These are phyloP conservation scores for Tetranychus piercei DNA, from an alignment of 2,888 invertebrate species.

Conservation along the genomic window DNA sequence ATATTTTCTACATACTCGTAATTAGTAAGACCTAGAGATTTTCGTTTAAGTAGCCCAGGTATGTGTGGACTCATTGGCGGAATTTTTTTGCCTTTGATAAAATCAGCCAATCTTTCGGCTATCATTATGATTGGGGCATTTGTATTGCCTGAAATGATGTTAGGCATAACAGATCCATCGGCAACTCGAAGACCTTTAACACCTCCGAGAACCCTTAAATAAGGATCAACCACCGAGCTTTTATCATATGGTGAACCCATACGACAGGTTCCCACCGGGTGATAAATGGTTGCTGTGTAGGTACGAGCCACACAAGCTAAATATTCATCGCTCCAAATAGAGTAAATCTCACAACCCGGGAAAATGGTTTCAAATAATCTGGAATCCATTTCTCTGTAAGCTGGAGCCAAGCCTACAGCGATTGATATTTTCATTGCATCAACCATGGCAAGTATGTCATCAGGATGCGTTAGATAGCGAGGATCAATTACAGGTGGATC, in stretches of 20 bases:
- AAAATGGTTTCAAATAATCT: constrained; percentile 53
- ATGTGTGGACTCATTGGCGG: constrained; percentile 3
- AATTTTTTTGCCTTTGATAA: constrained; percentile 4
- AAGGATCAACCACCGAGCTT: constrained; percentile 27
- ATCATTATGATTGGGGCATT: constrained; percentile 84
- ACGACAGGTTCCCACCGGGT: constrained; percentile 28
- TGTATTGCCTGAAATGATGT: constrained; percentile 67
- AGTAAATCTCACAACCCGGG: constrained; percentile 49
- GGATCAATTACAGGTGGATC: constrained; percentile 74
- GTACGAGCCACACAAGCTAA: constrained; percentile 28
- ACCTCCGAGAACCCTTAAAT: constrained; percentile 35
- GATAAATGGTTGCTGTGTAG: constrained; percentile 28
- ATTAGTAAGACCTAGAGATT: neutral
- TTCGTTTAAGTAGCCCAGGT: neutral
- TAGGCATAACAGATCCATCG: constrained; percentile 73
- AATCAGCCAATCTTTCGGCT: constrained; percentile 47
- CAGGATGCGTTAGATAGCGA: constrained; percentile 67
- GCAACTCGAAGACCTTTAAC: constrained; percentile 59
- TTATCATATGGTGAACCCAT: constrained; percentile 27
- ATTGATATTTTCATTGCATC: constrained; percentile 52
- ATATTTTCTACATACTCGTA: constrained; percentile 10
- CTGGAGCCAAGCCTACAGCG: constrained; percentile 53
- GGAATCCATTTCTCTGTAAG: constrained; percentile 61
- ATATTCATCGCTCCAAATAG: constrained; percentile 27
- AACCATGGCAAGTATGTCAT: constrained; percentile 55